phyloP scores from a whole-genome alignment of 2,888 invertebrate species.

The Julus scandinavius region DNA sequence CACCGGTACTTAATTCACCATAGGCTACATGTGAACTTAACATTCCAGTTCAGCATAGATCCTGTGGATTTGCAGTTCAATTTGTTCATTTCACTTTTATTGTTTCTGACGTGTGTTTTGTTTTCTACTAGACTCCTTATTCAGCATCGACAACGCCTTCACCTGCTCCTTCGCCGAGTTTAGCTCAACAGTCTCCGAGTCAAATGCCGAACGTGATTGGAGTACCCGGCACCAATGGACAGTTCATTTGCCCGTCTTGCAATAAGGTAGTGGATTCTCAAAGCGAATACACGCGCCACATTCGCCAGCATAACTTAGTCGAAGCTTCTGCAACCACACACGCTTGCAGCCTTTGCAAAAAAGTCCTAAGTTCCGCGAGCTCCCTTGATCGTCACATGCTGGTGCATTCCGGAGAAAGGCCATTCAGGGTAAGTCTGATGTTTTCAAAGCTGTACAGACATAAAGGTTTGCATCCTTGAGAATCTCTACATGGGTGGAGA shows the following conservation, averaged over 20 bases:
- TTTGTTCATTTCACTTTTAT: not conserved
- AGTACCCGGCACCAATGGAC: not conserved
- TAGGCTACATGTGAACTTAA: not conserved
- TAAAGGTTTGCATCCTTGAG: no score
- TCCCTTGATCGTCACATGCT: constrained; percentile 83
- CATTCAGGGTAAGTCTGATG: constrained; percentile 70
- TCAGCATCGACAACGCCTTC: constrained; percentile 40
- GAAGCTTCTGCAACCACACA: constrained; percentile 66
- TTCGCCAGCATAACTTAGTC: constrained; percentile 74
- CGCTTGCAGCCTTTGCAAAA: constrained; percentile 75
- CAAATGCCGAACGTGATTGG: not conserved
- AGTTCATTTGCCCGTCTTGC: constrained; percentile 74
- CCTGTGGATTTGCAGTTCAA: not conserved
- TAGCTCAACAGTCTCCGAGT: not conserved
- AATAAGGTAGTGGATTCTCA: constrained; percentile 72
- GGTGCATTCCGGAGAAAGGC: constrained; percentile 82
- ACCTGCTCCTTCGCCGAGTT: constrained; percentile 37
- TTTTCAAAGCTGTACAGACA: not conserved
- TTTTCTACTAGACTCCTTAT: not conserved
- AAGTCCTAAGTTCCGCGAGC: constrained; percentile 79
- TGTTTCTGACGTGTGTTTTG: not conserved
- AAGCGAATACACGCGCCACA: constrained; percentile 77
- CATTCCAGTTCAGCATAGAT: not conserved
- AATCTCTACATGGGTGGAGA: not conserved
- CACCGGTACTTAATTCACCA: not conserved